Evolutionary conservation across 2,888 invertebrate species (phyloP), one percentile per base, ranked within the genome.

Genomic region (Sesia bembeciformis): DNA sequence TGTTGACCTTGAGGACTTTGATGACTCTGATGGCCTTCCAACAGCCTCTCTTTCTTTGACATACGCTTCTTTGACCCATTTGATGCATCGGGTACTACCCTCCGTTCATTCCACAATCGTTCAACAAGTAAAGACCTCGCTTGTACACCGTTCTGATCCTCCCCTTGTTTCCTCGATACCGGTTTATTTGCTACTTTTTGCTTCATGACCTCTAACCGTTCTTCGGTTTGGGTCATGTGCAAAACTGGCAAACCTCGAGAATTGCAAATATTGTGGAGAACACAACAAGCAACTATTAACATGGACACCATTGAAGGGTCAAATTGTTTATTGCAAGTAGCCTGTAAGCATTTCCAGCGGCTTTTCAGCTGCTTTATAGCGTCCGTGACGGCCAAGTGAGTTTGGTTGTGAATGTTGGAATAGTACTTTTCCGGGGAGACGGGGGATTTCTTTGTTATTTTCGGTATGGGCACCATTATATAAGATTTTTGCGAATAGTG

Each of bases 161-260:
- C 80, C 0, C 70, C 68, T 54, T 77, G 76, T 54, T 85, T 85
- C 8, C 81, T 70, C 0, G 86, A 78, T 40, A 83, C 60, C 0
- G 87, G 77, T 0, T 81, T 77, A n/a, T 86, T 85, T 0, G 87
- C 87, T 0, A 87, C 87, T 42, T 83, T 83, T 57, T 87, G 87
- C 51, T 87, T 87, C 87, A 87, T 86, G 0, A 76, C 76, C 54
- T 87, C 87, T 4, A 87, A 54, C 0, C 87, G 62, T 43, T 87
- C 87, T 40, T 87, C 87, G 0, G 87, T 73, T 7, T 78, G 81
- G 0, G 83, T 83, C 79, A 87, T 82, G 1, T 74, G 75, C 0
- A 74, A 67, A 0, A 74, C 59, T 0, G 81, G 76, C 2, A 86
- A 23, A 0, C 78, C 79, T 4, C 74, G 60, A 5, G 68, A 62